A percentile compares a stretch with the other conserved stretches of the same genome.
Conservation (phyloP, 2,113 vertebrate genomes). For the Willisornis vidua region DNA sequence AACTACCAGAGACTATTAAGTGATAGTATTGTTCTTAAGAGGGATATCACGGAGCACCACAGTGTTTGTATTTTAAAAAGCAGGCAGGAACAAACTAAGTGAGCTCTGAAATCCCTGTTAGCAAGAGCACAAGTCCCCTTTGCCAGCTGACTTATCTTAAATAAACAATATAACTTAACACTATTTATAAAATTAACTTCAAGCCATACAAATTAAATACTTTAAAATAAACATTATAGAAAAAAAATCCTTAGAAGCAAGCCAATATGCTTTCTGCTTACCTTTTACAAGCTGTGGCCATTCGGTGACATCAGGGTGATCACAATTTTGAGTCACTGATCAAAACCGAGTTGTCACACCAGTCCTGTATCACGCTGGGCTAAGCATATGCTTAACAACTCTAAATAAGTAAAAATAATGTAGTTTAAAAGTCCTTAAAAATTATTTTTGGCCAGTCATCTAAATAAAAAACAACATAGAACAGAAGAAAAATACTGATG, state of each 20-base stretch:
- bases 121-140: background rate
- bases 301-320: slow-evolving; percentile 85
- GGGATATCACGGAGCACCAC: background rate
- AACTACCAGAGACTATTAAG: background rate
- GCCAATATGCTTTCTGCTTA: slow-evolving; percentile 52
- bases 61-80: background rate
- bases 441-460: slow-evolving; percentile 19
- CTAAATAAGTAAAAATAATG: slow-evolving; percentile 76
- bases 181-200: background rate
- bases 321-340: slow-evolving; percentile 82
- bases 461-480: background rate
- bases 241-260: background rate
- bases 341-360: slow-evolving; percentile 74
- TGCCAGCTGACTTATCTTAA: slow-evolving; percentile 21
- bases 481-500: background rate
- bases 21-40: background rate
- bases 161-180: background rate
- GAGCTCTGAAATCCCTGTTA: background rate
- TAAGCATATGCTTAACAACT: slow-evolving; percentile 76
- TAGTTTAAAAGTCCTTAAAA: slow-evolving; percentile 64
- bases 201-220: background rate
- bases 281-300: slow-evolving; percentile 87
- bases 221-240: background rate
- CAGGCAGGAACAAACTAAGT: background rate
- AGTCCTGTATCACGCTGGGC: slow-evolving; percentile 74